Base-by-base conservation (phyloP, 2,888 invertebrate species). In the Siphlonurus alternatus region DNA sequence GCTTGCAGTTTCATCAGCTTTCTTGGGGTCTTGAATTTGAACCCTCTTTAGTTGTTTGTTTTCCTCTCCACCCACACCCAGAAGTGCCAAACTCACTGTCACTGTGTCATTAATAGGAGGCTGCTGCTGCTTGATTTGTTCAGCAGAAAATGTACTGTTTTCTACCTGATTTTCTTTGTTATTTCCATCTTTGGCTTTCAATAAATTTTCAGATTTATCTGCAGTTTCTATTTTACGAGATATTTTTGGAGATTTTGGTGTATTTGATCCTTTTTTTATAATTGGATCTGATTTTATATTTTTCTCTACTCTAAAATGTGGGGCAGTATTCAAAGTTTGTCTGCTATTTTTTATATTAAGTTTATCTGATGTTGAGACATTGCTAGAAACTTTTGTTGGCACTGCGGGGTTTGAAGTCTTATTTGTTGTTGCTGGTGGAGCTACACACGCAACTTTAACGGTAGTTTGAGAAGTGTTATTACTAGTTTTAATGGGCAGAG, bases 141-240 rank as follows among this genome's bases (percentile, higher is more conserved):
- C 64, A 23, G 53, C 25, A 23, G 25, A 61, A 20, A 65, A 56
- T n/a, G n/a, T 64, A 18, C n/a, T 23, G 25, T 64, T 61, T 53
- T 25, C 62, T 18, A 59, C 53, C 25, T 64, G 62, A 61, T 59
- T 63, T 2, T 59, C 24, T 61, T 65, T 51, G 23, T 59, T 62
- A 22, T 63, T 62, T 19, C 62, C 61, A 24, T 63, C 66, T 20
- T 64, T 64, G 38, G 64, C 25, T 22, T 53, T 38, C 2, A 56
- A 61, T 20, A 38, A 38, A n/a, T 53, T 19, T 24, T 61, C 64
- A 61, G 61, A 59, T 25, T 63, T 63, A 18, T 18, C 24, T 54
- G 64, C 65, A 1, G 60, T 5, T 38, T 65, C 61, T 23, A 51
- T 63, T 62, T 59, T 38, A 38, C 38, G 38, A 38, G 38, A 10